Base-by-base conservation (phyloP, 2,888 invertebrate genomes). In the Nephrotoma guestfalica region DNA sequence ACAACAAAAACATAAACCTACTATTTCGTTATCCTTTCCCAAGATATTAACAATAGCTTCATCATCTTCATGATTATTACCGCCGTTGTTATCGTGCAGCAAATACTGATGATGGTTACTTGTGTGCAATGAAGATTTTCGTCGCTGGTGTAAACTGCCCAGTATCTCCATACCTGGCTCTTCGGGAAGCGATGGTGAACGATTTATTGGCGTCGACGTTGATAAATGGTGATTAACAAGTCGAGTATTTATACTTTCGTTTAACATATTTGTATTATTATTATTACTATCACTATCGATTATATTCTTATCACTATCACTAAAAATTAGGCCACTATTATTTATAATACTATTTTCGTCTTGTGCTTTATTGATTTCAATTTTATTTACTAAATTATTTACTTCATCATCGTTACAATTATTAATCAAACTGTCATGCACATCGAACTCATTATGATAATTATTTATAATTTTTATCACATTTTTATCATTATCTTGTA, bases 21-120 rank as follows among this genome's bases (percentile, higher is more conserved):
- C 91, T 89, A 90, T 90, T 88, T 89, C 89, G 89, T 90, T 90
- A 85, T 89, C 89, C 89, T 89, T 90, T 87, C 89, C 90, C 88
- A 91, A 88, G 88, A 90, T 90, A 87, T 90, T 89, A 51, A 90
- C 90, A 87, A 91, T 89, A 83, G 90, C 87, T 88, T 89, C 89
- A 88, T 90, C 89, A 47, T 90, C 87, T 51, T 89, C 88, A 86
- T 88, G 88, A 86, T 88, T 88, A 86, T 88, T 88, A 47, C 88
- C 87, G 42, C 71, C 71, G 7, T 2, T 30, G 11, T 71, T 71
- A 30, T 71, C 71, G 71, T 71, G 71, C 30, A 71, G 30, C 71
- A 71, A 30, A 71, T 71, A 71, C 42, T 84, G 84, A n/a, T 84
- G 42, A n/a, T 84, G 84, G 15, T 42, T 42, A 6, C 43, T 11